phyloP scores from a whole-genome alignment of 1,140 invertebrate species.

The Eueides isabella region DNA sequence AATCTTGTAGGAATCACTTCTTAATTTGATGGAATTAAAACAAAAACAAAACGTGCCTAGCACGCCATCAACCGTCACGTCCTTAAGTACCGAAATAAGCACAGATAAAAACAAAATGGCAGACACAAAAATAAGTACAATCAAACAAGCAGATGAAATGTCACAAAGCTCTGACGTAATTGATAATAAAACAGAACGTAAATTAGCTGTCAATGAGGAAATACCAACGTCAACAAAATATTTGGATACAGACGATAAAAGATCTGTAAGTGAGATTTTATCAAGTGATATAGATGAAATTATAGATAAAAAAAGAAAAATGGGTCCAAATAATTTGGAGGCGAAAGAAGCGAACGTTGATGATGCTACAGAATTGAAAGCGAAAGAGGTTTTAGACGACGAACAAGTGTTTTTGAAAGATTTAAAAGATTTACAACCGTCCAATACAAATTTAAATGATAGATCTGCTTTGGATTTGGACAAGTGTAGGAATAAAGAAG shows the following conservation, averaged over 20 bases:
- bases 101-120: background rate
- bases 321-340: background rate
- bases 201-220: background rate
- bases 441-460: background rate
- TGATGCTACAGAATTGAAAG: background rate
- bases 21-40: background rate
- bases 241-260: slow-evolving; percentile 13
- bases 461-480: background rate
- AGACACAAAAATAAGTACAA: background rate
- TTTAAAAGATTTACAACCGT: background rate
- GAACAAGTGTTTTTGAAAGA: background rate
- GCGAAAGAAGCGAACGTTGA: background rate
- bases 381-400: background rate
- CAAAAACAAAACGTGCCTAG: background rate
- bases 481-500: background rate
- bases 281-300: background rate
- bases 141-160: background rate
- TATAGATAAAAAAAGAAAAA: background rate
- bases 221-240: slow-evolving; percentile 16
- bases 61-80: background rate
- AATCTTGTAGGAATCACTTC: background rate
- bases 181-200: background rate
- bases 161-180: background rate
- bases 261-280: background rate
- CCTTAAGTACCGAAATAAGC: background rate